Percentiles rank a stretch among this genome's conserved stretches.
Conservation (phyloP, 2,888 invertebrate genomes). For the Parapristionchus giblindavisi region DNA sequence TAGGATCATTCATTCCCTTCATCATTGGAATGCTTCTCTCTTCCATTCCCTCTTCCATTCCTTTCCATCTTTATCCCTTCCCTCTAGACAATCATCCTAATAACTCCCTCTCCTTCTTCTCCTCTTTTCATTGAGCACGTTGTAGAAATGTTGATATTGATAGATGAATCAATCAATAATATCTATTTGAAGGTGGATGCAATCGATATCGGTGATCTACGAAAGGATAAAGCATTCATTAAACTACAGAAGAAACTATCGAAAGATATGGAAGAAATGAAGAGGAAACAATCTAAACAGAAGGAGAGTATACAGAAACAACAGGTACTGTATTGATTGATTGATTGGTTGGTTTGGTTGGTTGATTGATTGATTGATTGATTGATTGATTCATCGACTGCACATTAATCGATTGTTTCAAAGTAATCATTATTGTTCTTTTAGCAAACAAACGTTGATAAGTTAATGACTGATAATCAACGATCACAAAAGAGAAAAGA, state of each 20-base stretch:
- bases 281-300: constrained; percentile 92
- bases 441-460: constrained; percentile 68
- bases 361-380: not conserved
- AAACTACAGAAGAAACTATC: constrained; percentile 94
- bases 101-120: not conserved
- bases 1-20: not conserved
- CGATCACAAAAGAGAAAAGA: constrained; percentile 63
- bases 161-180: not conserved
- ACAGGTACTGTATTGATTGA: constrained; percentile 57
- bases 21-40: not conserved
- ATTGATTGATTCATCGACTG: not conserved
- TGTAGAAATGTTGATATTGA: not conserved
- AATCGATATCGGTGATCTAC: constrained; percentile 86
- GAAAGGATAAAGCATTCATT: constrained; percentile 84
- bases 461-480: constrained; percentile 62
- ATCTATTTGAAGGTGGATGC: constrained; percentile 79
- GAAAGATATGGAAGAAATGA: constrained; percentile 81
- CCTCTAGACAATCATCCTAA: not conserved
- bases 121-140: not conserved
- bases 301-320: constrained; percentile 84
- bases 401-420: not conserved
- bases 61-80: not conserved
- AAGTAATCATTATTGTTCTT: constrained; percentile 29
- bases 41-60: not conserved
- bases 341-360: not conserved